phyloP scores from a whole-genome alignment of 2,888 invertebrate species.

The Matsumyia berberina region DNA sequence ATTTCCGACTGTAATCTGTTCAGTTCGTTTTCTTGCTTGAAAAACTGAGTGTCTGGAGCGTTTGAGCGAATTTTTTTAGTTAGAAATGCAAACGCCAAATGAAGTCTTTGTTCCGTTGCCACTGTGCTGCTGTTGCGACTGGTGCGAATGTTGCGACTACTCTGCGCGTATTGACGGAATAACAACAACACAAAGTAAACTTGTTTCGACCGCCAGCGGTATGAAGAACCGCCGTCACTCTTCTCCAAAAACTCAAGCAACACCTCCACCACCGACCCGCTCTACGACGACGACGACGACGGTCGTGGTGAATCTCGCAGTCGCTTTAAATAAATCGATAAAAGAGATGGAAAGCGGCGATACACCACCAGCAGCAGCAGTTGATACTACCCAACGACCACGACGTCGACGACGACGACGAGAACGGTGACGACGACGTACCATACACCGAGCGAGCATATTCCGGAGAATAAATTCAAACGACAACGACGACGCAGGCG shows the following conservation, averaged over 20 bases:
- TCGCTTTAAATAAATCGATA: conserved; percentile 75
- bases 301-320: conserved; percentile 64
- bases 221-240: conserved; percentile 73
- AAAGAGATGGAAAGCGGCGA: conserved; percentile 76
- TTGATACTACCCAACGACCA: conserved; percentile 64
- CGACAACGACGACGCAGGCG: conserved; percentile 75
- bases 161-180: conserved; percentile 57
- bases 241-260: conserved; percentile 51
- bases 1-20: conserved; percentile 11
- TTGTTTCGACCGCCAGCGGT: conserved; percentile 74
- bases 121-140: conserved; percentile 62
- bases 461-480: conserved; percentile 67
- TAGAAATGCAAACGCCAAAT: conserved; percentile 23
- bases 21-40: not conserved
- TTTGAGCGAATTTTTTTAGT: not conserved
- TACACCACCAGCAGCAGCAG: conserved; percentile 69
- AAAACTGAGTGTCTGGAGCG: not conserved
- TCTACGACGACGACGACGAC: conserved; percentile 53
- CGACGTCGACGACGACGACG: conserved; percentile 39
- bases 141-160: conserved; percentile 54
- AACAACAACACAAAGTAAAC: conserved; percentile 67
- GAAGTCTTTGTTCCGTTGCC: conserved; percentile 59
- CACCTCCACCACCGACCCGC: conserved; percentile 45
- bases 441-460: conserved; percentile 57
- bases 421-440: conserved; percentile 47